phyloP scores from a whole-genome alignment of 2,113 vertebrate species.

The Cebidichthys violaceus region DNA sequence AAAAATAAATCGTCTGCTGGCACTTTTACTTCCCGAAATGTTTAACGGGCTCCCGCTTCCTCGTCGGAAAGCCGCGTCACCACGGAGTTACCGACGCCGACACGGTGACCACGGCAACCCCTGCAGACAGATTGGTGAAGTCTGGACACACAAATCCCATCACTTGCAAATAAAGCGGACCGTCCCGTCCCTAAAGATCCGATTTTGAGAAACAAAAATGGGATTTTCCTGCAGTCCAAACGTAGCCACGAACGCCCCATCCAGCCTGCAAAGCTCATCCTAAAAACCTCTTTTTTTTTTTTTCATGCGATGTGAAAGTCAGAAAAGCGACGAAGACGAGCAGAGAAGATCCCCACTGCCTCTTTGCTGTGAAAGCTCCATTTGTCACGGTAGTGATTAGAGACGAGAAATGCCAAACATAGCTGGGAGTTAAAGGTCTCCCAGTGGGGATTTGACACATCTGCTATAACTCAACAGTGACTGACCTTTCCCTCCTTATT shows the following conservation, averaged over 20 bases:
- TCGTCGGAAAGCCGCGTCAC: no score
- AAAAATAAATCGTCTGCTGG: no score
- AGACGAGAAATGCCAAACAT: conserved; percentile 87
- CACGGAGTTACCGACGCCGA: no score
- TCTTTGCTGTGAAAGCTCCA: conserved; percentile 80
- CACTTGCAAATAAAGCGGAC: neutral
- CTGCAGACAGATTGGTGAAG: no score
- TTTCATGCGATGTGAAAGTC: conserved; percentile 29
- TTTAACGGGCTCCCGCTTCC: no score
- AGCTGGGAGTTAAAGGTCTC: conserved; percentile 88
- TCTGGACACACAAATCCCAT: neutral
- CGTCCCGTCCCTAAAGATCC: neutral
- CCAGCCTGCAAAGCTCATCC: neutral
- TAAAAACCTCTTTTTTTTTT: neutral
- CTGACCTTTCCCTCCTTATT: conserved; percentile 87
- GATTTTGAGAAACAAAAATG: neutral
- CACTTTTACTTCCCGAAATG: no score
- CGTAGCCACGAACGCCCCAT: neutral
- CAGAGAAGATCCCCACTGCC: conserved; percentile 70
- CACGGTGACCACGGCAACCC: neutral
- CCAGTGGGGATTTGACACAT: conserved; percentile 85
- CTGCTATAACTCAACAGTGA: conserved; percentile 85
- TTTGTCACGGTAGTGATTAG: conserved; percentile 85
- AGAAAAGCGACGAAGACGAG: conserved; percentile 13
- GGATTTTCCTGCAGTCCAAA: neutral